Conservation (phyloP, 2,113 vertebrate genomes). For the Rhagologus leucostigma region DNA sequence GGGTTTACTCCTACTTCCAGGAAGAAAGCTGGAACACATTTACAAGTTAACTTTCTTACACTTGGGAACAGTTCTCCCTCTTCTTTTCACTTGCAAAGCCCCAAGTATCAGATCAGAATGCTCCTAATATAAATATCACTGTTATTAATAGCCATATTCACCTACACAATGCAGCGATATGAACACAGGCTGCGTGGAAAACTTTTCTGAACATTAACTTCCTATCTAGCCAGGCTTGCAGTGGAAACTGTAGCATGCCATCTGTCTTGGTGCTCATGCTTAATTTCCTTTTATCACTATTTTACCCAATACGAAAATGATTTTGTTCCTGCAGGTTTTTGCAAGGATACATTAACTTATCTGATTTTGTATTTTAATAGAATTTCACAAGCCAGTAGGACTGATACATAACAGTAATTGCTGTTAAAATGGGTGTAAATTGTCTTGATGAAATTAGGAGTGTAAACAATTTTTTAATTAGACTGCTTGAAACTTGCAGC, state of each 20-base stretch:
- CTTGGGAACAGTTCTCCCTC: background rate
- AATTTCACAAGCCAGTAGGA: constrained; percentile 7
- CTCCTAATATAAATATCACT: background rate
- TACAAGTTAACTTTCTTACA: background rate
- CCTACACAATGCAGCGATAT: background rate
- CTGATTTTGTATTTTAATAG: constrained; percentile 29
- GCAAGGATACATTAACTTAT: background rate
- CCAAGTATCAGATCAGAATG: background rate
- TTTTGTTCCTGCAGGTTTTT: constrained; percentile 27
- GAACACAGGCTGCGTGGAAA: background rate
- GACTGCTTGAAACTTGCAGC: background rate
- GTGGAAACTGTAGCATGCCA: background rate
- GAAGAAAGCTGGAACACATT: background rate
- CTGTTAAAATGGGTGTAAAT: constrained; percentile 33
- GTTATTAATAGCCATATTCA: background rate
- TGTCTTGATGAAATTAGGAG: constrained; percentile 19
- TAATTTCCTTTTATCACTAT: constrained; percentile 14
- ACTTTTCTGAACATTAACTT: background rate
- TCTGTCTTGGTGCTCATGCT: background rate
- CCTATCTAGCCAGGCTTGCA: background rate
- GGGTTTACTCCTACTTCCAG: background rate
- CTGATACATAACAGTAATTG: background rate
- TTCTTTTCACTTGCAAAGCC: background rate
- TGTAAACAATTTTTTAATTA: constrained; percentile 31
- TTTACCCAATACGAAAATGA: background rate